Base-by-base conservation (phyloP, 2,113 vertebrate genomes). In the Siniperca knerii region DNA sequence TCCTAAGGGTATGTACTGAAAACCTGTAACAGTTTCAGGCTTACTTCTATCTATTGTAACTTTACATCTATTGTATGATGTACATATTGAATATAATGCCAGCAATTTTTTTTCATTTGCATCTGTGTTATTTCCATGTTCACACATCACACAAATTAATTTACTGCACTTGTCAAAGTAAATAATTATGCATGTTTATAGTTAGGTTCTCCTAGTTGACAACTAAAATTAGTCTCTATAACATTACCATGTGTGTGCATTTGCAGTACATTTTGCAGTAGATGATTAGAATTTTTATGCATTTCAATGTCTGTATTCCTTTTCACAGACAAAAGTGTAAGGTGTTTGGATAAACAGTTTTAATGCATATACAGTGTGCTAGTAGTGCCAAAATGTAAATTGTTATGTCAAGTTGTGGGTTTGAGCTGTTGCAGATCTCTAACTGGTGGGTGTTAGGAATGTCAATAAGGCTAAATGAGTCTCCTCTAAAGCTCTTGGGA, bases 381-480 rank as follows among this genome's bases (percentile, higher is more conserved):
- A 11, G 11, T 58, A 20, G 44, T 52, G 60, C 68, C 15, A 55
- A 71, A 62, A 75, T 72, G 40, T 69, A 60, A 81, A 88, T 67
- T 67, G 35, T 73, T 74, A 9, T 87, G 72, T 80, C 70, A 71
- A 29, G 76, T 46, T 81, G 35, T 72, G 12, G 46, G 23, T 60
- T 70, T 23, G 54, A 87, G 79, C 42, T 81, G 50, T 64, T 79
- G 35, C 44, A 67, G 29, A 46, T 64, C 40, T 85, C 29, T 69
- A 42, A 77, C 77, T 86, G 42, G 29, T 88, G 64, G 50, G 55
- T 87, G 52, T 67, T 74, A 61, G 83, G 64, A 55, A 72, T 87
- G 81, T 87, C 79, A 88, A 62, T 75, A 82, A 69, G 48, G 25
- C 54, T 82, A 84, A 87, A 84, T 75, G 18, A 83, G 62, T 85